phyloP scores from a whole-genome alignment of 2,113 vertebrate genomes.

The Ammodytes dubius region DNA sequence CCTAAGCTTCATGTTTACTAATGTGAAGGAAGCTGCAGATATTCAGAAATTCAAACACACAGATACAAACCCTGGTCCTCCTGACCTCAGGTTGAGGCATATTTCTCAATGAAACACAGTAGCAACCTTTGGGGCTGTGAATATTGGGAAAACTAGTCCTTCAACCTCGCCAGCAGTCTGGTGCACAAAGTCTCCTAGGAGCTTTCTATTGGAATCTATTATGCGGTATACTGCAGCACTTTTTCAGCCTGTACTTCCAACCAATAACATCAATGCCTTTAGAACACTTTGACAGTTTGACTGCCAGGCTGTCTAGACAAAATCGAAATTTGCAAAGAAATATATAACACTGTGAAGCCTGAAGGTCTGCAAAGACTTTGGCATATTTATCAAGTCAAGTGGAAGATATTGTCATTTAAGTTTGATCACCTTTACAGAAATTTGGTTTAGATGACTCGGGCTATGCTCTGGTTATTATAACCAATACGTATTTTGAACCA shows the following conservation, averaged over 20 bases:
- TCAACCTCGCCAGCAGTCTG: slow-evolving; percentile 21
- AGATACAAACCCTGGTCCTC: not conserved
- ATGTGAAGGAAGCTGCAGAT: not conserved
- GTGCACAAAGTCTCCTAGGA: slow-evolving; percentile 13
- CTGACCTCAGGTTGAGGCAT: slow-evolving; percentile 30
- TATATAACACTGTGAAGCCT: slow-evolving; percentile 57
- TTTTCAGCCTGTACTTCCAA: slow-evolving; percentile 44
- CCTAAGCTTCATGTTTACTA: not conserved
- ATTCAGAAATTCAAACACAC: not conserved
- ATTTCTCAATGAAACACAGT: slow-evolving; percentile 8
- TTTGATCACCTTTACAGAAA: too few species aligned
- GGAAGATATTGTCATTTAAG: too few species aligned
- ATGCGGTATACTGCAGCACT: slow-evolving; percentile 33
- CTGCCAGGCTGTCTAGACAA: slow-evolving; percentile 53
- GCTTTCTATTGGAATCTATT: slow-evolving; percentile 45
- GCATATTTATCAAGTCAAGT: too few species aligned
- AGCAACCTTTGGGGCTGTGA: slow-evolving; percentile 6
- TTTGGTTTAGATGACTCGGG: too few species aligned
- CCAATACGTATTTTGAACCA: too few species aligned
- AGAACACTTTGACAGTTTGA: slow-evolving; percentile 50
- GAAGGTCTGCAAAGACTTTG: slow-evolving; percentile 31
- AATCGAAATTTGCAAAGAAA: slow-evolving; percentile 56
- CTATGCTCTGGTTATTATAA: too few species aligned
- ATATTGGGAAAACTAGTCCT: slow-evolving; percentile 24
- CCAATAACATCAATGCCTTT: slow-evolving; percentile 57